Evolutionary conservation across 2,888 invertebrate species (phyloP), one percentile per base, ranked within the genome.

Genomic region (Calliphora vomitoria): DNA sequence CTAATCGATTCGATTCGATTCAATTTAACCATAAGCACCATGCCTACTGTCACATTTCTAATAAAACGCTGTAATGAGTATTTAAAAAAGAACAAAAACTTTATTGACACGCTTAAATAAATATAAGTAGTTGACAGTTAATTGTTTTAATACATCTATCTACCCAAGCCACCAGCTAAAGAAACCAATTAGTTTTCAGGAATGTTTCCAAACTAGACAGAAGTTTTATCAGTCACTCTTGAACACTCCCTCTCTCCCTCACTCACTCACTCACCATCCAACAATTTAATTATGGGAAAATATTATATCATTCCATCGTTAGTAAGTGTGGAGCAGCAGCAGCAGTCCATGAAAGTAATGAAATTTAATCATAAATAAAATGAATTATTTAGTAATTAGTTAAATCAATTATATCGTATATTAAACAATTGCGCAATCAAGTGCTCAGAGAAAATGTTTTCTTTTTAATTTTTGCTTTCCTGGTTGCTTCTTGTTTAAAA

Each of bases 311-410:
- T 55, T 20, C 15, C 20, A 20, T 10, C 50, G 0, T n/a, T 50
- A 50, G 20, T 55, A 8, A 50, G 10, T 55, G 55, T 11, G 4
- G 20, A 55, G 4, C 41, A 41, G 41, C 8, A 44, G 44, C 35
- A 10, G 44, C 4, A 13, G 11, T 55, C 55, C 10, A 55, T 20
- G 35, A 5, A 20, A 20, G 3, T 20, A 55, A 55, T 55, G 10
- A 20, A 10, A 20, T 55, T 20, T 55, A 20, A 55, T 55, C 55
- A 55, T 10, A 20, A 55, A 55, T 55, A 55, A 20, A 15, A 13
- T 15, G 13, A 66, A 41, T 66, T 41, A 66, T 41, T 66, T 41
- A 66, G 41, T 41, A 66, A 66, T 66, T 66, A 66, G 11, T 41
- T 66, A 41, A 66, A 66, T 66, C 66, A 66, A 66, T 66, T 66